Conservation (phyloP, 23 tunicate species). For the Halocynthia roretzi region DNA sequence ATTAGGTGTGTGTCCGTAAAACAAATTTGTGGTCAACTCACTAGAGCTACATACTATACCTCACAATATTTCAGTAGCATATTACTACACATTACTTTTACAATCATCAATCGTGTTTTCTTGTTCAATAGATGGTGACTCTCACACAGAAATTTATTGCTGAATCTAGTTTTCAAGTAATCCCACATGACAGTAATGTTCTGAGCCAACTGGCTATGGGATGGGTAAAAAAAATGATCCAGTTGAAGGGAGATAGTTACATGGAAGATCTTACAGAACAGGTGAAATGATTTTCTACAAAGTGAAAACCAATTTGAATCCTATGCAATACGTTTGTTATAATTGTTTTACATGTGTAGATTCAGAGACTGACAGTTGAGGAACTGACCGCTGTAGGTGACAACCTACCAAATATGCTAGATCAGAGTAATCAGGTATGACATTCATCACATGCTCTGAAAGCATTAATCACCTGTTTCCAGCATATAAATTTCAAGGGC, state of each 20-base stretch:
- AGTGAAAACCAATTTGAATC: neutral
- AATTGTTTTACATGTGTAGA: neutral
- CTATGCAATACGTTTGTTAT: neutral
- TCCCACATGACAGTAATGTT: conserved; percentile 16
- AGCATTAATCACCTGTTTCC: no score
- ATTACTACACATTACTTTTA: no score
- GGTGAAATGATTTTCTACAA: conserved; percentile 10
- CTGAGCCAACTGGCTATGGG: conserved; percentile 33
- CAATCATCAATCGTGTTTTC: conserved; percentile 15
- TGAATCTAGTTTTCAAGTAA: neutral
- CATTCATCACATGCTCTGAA: no score
- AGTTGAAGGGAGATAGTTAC: conserved; percentile 41
- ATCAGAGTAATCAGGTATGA: no score
- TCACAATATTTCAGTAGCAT: no score
- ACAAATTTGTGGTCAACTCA: no score
- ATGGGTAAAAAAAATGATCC: conserved; percentile 40
- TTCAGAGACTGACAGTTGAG: conserved; percentile 1
- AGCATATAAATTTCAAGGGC: no score
- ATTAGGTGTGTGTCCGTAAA: no score
- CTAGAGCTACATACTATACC: no score
- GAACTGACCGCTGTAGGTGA: neutral
- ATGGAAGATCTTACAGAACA: conserved; percentile 76
- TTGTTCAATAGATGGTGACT: no score
- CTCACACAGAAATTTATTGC: no score
- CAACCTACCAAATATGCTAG: no score